These are phyloP conservation scores for Sanderia malayensis DNA, from an alignment of 30 jellyfish, hydroid and myxozoan species.

Conservation along the genomic window DNA sequence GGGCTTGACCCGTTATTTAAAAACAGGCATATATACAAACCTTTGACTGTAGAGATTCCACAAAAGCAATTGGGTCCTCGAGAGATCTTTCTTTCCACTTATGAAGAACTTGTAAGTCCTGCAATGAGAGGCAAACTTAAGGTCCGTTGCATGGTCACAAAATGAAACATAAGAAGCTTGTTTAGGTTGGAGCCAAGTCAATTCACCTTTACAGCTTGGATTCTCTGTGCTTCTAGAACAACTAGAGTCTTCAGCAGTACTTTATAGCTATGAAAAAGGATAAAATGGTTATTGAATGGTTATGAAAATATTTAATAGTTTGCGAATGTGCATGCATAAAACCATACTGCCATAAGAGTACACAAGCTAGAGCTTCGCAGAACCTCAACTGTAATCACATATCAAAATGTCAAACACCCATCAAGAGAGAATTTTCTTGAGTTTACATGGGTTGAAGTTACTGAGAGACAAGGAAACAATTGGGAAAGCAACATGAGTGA, in stretches of 20 bases:
- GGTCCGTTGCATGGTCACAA: neutral
- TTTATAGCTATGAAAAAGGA: constrained; percentile 51
- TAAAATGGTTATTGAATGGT: neutral
- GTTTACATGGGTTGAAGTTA: no score
- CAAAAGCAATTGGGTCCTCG: constrained; percentile 76
- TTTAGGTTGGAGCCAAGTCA: neutral
- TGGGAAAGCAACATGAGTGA: no score
- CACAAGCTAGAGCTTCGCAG: no score
- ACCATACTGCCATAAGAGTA: no score
- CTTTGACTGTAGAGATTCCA: constrained; percentile 62
- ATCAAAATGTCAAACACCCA: no score
- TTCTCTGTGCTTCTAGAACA: constrained; percentile 78
- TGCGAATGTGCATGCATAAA: no score
- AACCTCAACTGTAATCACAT: no score
- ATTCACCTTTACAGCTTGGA: constrained; percentile 65
- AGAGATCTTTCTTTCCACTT: constrained; percentile 67
- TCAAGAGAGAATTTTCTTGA: no score
- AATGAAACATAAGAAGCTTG: neutral
- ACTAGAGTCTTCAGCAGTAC: constrained; percentile 64
- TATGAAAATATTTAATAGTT: no score
- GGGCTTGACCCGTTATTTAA: no score
- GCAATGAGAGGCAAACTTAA: neutral
- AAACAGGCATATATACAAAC: constrained; percentile 21
- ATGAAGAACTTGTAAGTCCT: constrained; percentile 75
- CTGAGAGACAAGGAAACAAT: no score